A percentile compares a stretch with the other conserved stretches of the same genome.
phyloP scores from a whole-genome alignment of 2,113 vertebrate species.

The Copsychus sechellarum region DNA sequence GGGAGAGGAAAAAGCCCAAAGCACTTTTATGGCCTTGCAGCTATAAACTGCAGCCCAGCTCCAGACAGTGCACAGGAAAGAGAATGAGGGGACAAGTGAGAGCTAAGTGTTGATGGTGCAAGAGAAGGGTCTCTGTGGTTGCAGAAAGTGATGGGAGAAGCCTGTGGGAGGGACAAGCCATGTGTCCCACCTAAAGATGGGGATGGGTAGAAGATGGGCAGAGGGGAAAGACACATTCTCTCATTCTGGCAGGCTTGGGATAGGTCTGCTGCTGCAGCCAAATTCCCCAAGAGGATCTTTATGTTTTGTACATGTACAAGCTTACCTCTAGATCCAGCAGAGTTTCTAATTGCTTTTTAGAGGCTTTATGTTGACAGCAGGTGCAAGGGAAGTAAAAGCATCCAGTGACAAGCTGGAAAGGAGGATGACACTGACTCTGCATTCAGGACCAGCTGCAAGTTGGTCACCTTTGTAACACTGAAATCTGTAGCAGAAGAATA shows the following conservation, averaged over 20 bases:
- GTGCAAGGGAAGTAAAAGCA: constrained; percentile 27
- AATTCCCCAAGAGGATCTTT: neutral
- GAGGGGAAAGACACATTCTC: fast-evolving
- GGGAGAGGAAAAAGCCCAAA: neutral
- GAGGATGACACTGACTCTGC: neutral
- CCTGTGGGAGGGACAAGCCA: neutral
- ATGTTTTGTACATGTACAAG: fast-evolving
- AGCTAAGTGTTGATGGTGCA: neutral
- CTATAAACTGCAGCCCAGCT: neutral
- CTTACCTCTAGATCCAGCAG: constrained; percentile 44
- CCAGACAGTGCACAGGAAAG: neutral
- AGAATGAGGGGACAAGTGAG: neutral
- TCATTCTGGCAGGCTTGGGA: neutral
- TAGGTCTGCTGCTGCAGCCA: neutral
- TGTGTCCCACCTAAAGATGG: neutral
- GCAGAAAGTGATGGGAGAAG: neutral
- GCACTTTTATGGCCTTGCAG: neutral
- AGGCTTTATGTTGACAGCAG: constrained; percentile 25
- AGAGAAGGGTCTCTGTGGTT: neutral
- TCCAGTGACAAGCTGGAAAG: constrained; percentile 2
- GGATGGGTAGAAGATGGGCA: neutral
- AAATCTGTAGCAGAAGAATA: constrained; percentile 47
- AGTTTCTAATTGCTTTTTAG: neutral
- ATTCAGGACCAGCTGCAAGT: constrained; percentile 59
- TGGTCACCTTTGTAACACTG: constrained; percentile 39